These are phyloP conservation scores for Pachyramphus minor DNA, from an alignment of 2,113 vertebrate species.

Conservation along the genomic window DNA sequence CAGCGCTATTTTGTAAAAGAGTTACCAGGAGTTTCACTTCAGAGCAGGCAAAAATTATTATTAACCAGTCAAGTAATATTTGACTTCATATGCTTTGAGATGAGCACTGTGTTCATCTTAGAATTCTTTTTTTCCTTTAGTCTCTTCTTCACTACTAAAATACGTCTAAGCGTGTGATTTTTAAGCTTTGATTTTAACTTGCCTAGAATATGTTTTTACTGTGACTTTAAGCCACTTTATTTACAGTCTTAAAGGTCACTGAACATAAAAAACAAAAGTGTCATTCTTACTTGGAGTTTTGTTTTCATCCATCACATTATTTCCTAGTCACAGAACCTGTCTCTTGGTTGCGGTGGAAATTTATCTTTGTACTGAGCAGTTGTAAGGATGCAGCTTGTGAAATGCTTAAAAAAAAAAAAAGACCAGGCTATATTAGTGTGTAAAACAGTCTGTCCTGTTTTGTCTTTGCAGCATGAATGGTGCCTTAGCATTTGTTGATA, in stretches of 20 bases:
- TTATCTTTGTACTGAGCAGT: neutral
- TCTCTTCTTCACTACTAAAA: neutral
- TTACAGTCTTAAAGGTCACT: neutral
- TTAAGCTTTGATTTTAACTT: neutral
- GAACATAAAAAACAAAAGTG: neutral
- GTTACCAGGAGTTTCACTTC: neutral
- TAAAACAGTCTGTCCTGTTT: neutral
- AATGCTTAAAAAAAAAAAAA: neutral
- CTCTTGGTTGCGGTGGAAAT: neutral
- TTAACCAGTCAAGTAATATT: neutral
- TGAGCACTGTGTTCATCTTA: neutral
- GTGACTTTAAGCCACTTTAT: neutral
- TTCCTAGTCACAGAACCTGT: neutral
- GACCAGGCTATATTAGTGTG: neutral
- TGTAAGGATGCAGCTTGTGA: neutral
- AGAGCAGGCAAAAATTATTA: neutral
- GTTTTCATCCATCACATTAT: fast-evolving
- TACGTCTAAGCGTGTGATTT: neutral
- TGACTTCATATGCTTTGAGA: neutral
- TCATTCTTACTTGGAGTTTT: neutral
- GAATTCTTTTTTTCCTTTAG: neutral
- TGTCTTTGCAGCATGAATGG: conserved; percentile 89
- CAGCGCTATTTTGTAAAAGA: neutral
- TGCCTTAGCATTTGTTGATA: conserved; percentile 95
- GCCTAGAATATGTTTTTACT: neutral